These are phyloP conservation scores for Apamea anceps DNA, from an alignment of 2,888 invertebrate species.

Conservation along the genomic window DNA sequence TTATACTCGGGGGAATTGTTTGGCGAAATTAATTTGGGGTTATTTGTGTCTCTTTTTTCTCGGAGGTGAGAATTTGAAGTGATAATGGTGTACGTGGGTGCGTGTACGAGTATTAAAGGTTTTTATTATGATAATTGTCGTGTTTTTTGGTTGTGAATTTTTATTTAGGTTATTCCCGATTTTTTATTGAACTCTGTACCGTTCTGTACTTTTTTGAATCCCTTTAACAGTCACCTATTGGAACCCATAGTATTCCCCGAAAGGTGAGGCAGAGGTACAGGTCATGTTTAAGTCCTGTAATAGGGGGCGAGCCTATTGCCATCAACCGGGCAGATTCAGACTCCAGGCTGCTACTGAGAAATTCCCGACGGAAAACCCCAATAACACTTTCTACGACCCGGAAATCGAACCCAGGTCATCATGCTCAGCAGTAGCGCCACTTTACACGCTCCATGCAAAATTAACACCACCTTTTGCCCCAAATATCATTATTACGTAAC, in stretches of 20 bases:
- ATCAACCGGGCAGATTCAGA: background rate
- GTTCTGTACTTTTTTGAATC: background rate
- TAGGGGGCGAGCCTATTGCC: background rate
- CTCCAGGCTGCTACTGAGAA: background rate
- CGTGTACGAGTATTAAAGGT: background rate
- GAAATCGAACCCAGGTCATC: no score
- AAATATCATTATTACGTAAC: background rate
- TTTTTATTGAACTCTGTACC: background rate
- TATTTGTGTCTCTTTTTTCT: conserved; percentile 30
- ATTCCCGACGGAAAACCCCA: background rate
- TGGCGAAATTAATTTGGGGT: conserved; percentile 55
- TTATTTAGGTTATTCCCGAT: background rate
- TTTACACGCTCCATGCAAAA: background rate
- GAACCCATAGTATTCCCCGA: background rate
- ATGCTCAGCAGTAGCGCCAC: background rate
- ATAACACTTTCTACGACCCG: background rate
- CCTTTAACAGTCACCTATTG: no score
- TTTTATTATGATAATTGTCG: background rate
- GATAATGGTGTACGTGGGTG: conserved; percentile 39
- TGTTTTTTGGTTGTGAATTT: background rate
- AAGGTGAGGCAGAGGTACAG: no score
- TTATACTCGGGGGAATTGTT: conserved; percentile 52
- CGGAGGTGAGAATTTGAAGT: conserved; percentile 41
- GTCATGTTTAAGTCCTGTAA: background rate
- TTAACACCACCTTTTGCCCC: background rate